These are phyloP conservation scores for Palaemon carinicauda DNA, from an alignment of 1,140 invertebrate species.

Conservation along the genomic window DNA sequence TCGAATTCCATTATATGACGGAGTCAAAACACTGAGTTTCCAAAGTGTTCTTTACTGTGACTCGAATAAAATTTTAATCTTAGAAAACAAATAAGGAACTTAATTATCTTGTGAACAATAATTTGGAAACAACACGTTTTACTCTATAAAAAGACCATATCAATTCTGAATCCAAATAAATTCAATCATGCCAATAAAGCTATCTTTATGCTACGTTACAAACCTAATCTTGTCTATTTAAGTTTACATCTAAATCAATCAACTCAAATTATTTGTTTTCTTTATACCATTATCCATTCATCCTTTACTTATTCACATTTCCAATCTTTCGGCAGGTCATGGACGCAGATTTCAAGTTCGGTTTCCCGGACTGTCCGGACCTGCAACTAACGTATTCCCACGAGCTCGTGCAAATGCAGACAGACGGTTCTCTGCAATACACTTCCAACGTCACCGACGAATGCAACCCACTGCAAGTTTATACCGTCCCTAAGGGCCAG, in stretches of 20 bases:
- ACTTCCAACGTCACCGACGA: slow-evolving; percentile 27
- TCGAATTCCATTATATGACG: too few species aligned
- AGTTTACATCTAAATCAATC: too few species aligned
- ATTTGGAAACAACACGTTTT: too few species aligned
- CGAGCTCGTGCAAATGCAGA: slow-evolving; percentile 14
- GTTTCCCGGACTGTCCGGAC: slow-evolving; percentile 24
- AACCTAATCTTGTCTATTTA: too few species aligned
- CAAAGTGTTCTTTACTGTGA: neutral
- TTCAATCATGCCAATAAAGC: too few species aligned
- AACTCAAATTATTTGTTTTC: neutral
- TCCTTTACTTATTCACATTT: neutral
- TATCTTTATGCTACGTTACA: too few species aligned
- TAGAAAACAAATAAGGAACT: neutral
- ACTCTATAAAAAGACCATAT: too few species aligned
- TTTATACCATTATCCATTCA: neutral
- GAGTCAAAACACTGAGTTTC: too few species aligned
- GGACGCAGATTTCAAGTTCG: slow-evolving; percentile 17
- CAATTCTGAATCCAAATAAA: too few species aligned
- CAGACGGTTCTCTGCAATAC: slow-evolving; percentile 1
- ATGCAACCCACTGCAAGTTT: slow-evolving; percentile 15
- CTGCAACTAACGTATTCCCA: slow-evolving; percentile 33
- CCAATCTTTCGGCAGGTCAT: neutral
- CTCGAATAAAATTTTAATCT: neutral
- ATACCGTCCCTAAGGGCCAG: neutral
- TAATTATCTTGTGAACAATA: too few species aligned